Base-by-base conservation (phyloP, 2,113 vertebrate species). In the Helogale parvula region DNA sequence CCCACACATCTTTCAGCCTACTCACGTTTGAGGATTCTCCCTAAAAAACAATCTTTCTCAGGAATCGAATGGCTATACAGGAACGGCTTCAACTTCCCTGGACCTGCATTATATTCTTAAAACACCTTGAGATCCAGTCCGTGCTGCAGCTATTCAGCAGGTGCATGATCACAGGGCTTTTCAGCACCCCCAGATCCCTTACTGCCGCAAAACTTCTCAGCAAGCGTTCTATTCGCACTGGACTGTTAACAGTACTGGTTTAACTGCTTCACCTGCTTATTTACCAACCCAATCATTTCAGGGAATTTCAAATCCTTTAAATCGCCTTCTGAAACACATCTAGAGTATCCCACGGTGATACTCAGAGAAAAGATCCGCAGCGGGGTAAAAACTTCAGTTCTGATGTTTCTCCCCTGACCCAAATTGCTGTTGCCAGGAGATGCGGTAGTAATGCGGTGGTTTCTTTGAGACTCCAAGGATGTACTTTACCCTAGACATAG, bases 361-460 rank as follows among this genome's bases (percentile, higher is more conserved):
- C 85, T 71, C 9, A 76, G 66, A 90, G 89, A 35, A 35, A 95
- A 79, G 65, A 69, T n/a, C 65, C 82, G 77, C 71, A 82, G 93
- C 29, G 11, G 69, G 76, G 60, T 66, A 91, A 92, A 89, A 95
- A 94, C 94, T 92, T 76, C 89, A 98, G 45, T 91, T 66, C 83
- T 41, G 84, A 87, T 86, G 54, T 88, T 97, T 96, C 89, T 88
- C 97, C 65, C 79, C 85, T 96, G 96, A 97, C 88, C 93, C 96
- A 97, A 97, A 98, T 80, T 93, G 65, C 85, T 94, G 95, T 96
- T 94, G 96, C 95, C 89, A 94, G 88, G 71, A 88, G 84, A 94
- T 97, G 95, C 97, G 94, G 96, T 91, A 94, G 92, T 97, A 98
- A 98, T 98, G 97, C 97, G 82, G 97, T 45, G 85, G 81, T 93